These are phyloP conservation scores for Trichoplusia ni DNA, from an alignment of 1,140 invertebrate genomes.

Conservation along the genomic window DNA sequence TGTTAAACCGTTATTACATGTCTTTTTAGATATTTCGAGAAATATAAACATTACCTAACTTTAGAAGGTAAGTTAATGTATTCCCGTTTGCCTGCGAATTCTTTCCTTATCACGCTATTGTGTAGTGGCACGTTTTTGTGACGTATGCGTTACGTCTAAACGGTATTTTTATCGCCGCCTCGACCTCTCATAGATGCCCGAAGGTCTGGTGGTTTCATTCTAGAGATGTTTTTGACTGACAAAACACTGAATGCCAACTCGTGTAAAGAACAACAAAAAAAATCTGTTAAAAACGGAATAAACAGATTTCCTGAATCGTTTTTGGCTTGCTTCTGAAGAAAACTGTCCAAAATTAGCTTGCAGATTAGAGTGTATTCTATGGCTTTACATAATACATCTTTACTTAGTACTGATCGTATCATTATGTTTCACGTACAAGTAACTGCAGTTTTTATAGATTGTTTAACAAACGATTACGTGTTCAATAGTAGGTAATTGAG, in stretches of 20 bases:
- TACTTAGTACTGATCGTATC: background rate
- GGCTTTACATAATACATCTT: background rate
- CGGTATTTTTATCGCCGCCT: conserved; percentile 39
- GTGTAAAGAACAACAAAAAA: background rate
- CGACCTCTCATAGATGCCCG: conserved; percentile 43
- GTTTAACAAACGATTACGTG: background rate
- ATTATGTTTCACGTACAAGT: background rate
- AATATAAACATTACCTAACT: background rate
- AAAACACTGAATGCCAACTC: conserved; percentile 37
- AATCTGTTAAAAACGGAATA: background rate
- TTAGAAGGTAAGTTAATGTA: background rate
- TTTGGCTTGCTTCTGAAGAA: background rate
- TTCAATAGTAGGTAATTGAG: background rate
- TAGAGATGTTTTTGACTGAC: conserved; percentile 34
- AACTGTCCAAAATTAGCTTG: background rate
- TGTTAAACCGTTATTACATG: too few relatives aligned
- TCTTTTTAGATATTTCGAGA: background rate
- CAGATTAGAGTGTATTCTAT: background rate
- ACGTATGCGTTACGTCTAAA: conserved; percentile 27
- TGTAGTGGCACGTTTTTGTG: conserved; percentile 17
- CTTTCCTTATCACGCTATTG: conserved; percentile 20
- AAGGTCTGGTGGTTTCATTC: conserved; percentile 44
- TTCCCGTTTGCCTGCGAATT: background rate
- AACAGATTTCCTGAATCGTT: conserved; percentile 6
- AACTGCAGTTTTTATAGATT: background rate